Conservation (phyloP, 2,113 vertebrate genomes). For the Lepus americanus region DNA sequence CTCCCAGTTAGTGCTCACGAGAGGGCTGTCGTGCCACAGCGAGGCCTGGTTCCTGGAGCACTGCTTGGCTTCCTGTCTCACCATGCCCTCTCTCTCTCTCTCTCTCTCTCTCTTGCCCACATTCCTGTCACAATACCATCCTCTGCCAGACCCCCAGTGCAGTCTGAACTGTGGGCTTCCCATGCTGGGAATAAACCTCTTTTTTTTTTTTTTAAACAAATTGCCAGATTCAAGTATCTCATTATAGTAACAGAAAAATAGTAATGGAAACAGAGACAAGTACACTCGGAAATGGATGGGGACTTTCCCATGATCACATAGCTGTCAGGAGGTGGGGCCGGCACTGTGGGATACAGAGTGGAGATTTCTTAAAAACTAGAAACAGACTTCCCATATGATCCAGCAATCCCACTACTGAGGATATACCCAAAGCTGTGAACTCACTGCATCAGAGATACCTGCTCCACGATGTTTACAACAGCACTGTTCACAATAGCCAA, state of each 20-base stretch:
- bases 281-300: no score
- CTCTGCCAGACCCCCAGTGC: background rate
- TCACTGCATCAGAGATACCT: no score
- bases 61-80: background rate
- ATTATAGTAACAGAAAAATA: background rate
- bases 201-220: background rate
- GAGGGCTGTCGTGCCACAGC: background rate
- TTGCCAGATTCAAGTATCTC: background rate
- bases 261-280: background rate
- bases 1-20: background rate
- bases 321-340: background rate
- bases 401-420: no score
- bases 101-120: no score
- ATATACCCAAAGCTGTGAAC: no score
- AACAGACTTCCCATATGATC: no score
- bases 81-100: background rate
- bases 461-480: no score
- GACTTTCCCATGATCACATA: background rate
- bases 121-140: background rate
- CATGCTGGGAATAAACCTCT: background rate
- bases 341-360: no score
- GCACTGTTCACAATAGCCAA: no score
- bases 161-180: background rate
- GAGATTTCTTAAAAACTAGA: no score
- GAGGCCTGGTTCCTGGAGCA: background rate